Evolutionary conservation across 2,888 invertebrate genomes (phyloP).

Genomic region (Idaea dimidiata): DNA sequence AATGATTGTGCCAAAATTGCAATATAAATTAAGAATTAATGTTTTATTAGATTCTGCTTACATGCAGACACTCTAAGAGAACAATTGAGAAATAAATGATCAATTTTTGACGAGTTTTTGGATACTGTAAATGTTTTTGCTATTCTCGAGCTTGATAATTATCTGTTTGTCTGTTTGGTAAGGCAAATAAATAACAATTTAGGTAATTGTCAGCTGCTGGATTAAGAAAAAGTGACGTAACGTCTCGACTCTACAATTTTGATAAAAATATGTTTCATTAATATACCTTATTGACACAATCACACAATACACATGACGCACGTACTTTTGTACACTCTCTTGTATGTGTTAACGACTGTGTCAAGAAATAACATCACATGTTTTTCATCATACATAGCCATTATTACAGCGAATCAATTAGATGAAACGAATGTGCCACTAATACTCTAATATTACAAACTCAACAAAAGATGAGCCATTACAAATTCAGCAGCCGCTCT

Average conservation of each 20-base stretch:
- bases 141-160: no score
- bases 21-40: not conserved
- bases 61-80: not conserved
- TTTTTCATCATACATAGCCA: not conserved
- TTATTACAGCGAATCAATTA: not conserved
- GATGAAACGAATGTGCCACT: constrained; percentile 21
- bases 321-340: not conserved
- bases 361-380: constrained; percentile 1
- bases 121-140: not conserved
- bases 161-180: no score
- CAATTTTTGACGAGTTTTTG: not conserved
- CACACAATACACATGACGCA: not conserved
- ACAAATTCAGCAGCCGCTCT: constrained; percentile 52
- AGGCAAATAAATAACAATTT: no score
- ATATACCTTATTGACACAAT: not conserved
- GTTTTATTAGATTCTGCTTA: not conserved
- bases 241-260: not conserved
- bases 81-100: not conserved
- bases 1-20: not conserved
- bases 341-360: not conserved
- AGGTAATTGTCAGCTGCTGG: no score
- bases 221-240: not conserved
- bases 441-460: constrained; percentile 41
- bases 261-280: not conserved
- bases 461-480: constrained; percentile 64